Percentiles rank a stretch among this genome's conserved stretches.
phyloP scores from a whole-genome alignment of 2,888 invertebrate genomes.

The Panzeria rudis region DNA sequence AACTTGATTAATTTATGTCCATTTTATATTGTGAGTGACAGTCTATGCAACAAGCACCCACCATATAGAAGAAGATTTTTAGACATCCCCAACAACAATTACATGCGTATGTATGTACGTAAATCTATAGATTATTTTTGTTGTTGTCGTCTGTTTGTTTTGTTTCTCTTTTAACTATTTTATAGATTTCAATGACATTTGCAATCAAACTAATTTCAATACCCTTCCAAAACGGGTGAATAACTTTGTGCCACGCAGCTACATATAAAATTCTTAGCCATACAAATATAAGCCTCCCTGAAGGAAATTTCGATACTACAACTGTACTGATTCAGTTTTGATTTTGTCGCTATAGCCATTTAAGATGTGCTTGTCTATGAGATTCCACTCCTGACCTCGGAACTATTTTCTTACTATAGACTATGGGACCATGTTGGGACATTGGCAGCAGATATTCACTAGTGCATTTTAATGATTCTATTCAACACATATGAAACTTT shows the following conservation, averaged over 20 bases:
- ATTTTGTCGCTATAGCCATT: too few species aligned
- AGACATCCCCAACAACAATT: not conserved
- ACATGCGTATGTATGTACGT: not conserved
- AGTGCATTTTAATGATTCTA: too few species aligned
- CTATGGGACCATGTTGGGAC: too few species aligned
- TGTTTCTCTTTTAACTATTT: slow-evolving; percentile 43
- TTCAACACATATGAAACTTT: too few species aligned
- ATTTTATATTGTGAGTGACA: slow-evolving; percentile 28
- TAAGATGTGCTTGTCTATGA: too few species aligned
- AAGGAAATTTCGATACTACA: too few species aligned
- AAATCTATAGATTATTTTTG: not conserved
- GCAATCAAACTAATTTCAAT: slow-evolving; percentile 71
- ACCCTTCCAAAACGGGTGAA: slow-evolving; percentile 47
- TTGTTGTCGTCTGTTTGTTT: not conserved
- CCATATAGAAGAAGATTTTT: not conserved
- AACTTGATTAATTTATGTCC: slow-evolving; percentile 34
- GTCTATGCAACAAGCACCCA: slow-evolving; percentile 2
- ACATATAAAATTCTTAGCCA: slow-evolving; percentile 3
- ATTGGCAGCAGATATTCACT: too few species aligned
- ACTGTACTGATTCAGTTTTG: too few species aligned
- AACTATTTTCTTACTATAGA: too few species aligned
- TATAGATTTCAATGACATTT: slow-evolving; percentile 65
- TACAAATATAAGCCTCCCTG: too few species aligned
- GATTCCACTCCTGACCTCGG: too few species aligned
- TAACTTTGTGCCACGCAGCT: slow-evolving; percentile 17